phyloP scores from a whole-genome alignment of 2,888 invertebrate genomes.

The Mystacides longicornis region DNA sequence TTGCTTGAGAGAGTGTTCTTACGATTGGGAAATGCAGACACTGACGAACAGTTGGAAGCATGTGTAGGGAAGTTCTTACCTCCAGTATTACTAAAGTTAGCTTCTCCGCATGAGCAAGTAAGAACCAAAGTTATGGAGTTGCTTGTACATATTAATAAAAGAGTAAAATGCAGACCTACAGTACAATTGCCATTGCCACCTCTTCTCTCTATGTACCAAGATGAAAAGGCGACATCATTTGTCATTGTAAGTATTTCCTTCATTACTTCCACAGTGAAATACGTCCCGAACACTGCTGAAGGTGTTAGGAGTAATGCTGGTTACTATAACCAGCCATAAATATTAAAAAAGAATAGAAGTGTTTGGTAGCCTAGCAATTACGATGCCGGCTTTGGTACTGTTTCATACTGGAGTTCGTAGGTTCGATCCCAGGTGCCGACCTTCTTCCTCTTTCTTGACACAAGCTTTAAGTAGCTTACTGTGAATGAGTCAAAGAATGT shows the following conservation, averaged over 20 bases:
- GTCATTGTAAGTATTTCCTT: constrained; percentile 57
- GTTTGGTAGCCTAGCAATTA: no score
- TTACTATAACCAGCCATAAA: no score
- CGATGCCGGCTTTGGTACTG: no score
- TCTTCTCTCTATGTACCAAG: constrained; percentile 71
- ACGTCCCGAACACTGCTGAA: no score
- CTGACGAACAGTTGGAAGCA: constrained; percentile 80
- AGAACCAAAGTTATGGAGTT: constrained; percentile 84
- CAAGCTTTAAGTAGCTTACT: no score
- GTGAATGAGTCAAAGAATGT: no score
- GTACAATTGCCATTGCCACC: constrained; percentile 83
- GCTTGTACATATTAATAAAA: constrained; percentile 83
- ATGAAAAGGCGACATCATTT: constrained; percentile 68
- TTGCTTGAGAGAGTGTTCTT: constrained; percentile 84
- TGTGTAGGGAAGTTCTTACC: constrained; percentile 74
- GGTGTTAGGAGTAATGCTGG: no score
- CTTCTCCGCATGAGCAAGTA: constrained; percentile 73
- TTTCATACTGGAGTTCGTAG: no score
- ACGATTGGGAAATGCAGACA: constrained; percentile 80
- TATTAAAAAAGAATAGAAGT: no score
- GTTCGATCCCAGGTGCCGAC: no score
- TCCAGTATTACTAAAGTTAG: constrained; percentile 84
- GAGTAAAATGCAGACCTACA: constrained; percentile 74
- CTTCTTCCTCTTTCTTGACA: no score
- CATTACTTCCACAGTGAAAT: neutral